A percentile compares a stretch with the other conserved stretches of the same genome.
phyloP scores from a whole-genome alignment of 2,113 vertebrate species.

The Hippocampus barbouri region DNA sequence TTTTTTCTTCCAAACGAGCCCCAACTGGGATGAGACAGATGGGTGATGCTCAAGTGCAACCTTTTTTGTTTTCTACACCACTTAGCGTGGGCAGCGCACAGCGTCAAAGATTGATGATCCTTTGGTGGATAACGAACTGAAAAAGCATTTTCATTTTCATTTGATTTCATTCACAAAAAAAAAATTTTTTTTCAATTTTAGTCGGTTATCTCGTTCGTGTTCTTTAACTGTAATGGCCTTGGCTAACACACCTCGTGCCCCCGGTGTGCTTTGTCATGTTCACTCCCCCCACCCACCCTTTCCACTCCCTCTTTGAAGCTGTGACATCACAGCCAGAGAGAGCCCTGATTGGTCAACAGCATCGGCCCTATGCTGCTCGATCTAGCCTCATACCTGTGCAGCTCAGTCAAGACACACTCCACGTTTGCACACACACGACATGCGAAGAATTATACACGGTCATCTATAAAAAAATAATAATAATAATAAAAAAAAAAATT shows the following conservation, averaged over 20 bases:
- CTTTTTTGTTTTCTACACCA: neutral
- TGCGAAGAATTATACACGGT: conserved; percentile 45
- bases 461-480: conserved; percentile 42
- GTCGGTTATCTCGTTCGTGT: no score
- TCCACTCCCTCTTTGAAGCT: neutral
- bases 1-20: neutral
- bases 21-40: neutral
- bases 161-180: neutral
- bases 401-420: conserved; percentile 30
- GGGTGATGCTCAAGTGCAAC: neutral
- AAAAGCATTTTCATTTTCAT: neutral
- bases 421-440: conserved; percentile 22
- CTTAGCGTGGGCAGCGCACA: no score
- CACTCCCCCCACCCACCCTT: neutral
- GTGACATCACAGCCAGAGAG: neutral
- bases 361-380: neutral
- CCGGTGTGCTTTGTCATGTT: neutral
- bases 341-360: neutral
- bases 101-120: neutral
- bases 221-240: no score
- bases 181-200: neutral
- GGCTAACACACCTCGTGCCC: neutral
- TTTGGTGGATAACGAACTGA: neutral
- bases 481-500: conserved; percentile 22
- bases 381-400: neutral